Conservation (phyloP, 2,797 vertebrate genomes). For the Phataginus tetradactyla region DNA sequence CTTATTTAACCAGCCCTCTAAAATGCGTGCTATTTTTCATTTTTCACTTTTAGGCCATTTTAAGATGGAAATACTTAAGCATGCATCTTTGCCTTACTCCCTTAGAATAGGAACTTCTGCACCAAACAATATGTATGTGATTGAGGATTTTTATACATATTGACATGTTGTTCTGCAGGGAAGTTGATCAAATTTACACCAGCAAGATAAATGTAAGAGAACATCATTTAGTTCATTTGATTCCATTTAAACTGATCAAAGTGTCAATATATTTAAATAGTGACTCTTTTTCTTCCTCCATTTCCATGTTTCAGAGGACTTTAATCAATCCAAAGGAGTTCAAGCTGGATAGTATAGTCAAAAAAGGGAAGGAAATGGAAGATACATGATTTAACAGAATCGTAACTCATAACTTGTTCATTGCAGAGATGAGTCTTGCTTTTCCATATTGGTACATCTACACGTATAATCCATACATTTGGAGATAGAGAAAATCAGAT, state of each 20-base stretch:
- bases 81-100: neutral
- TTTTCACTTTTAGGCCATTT: neutral
- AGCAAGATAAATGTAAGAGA: neutral
- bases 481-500: neutral
- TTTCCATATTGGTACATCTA: neutral
- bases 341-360: neutral
- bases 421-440: neutral
- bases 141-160: neutral
- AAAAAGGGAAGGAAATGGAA: neutral
- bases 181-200: neutral
- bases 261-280: neutral
- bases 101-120: neutral
- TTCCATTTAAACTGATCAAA: constrained; percentile 20
- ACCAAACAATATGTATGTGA: neutral
- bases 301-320: neutral
- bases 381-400: neutral
- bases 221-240: neutral
- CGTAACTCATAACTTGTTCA: neutral
- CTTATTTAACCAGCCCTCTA: neutral
- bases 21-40: neutral
- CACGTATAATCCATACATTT: neutral
- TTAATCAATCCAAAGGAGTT: neutral
- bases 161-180: neutral
- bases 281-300: neutral
- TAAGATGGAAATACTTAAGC: neutral